A percentile compares a stretch with the other conserved stretches of the same genome.
phyloP scores from a whole-genome alignment of 2,888 invertebrate species.

The Andricus curvator region DNA sequence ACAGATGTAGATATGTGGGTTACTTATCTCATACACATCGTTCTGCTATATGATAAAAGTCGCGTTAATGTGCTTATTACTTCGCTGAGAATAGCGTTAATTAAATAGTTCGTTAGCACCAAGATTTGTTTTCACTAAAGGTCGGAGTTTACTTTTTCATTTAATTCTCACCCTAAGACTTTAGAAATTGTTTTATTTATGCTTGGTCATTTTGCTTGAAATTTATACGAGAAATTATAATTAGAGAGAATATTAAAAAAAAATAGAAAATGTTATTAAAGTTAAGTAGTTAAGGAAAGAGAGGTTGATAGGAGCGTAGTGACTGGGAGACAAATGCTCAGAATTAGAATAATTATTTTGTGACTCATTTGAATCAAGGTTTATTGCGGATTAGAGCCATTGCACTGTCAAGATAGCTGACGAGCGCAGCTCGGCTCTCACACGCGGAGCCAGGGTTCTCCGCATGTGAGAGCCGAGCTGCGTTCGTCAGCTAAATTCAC shows the following conservation, averaged over 20 bases:
- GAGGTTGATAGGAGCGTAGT: too few relatives aligned
- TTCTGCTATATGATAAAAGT: constrained; percentile 32
- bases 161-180: not conserved
- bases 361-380: not conserved
- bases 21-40: constrained; percentile 23
- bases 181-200: too few relatives aligned
- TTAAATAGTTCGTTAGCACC: constrained; percentile 28
- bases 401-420: too few relatives aligned
- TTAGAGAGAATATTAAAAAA: too few relatives aligned
- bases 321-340: not conserved
- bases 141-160: not conserved
- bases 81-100: constrained; percentile 20
- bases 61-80: constrained; percentile 18
- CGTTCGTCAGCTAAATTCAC: too few relatives aligned
- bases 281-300: too few relatives aligned
- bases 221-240: not conserved
- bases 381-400: too few relatives aligned
- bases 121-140: constrained; percentile 23
- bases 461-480: too few relatives aligned
- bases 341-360: not conserved
- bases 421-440: too few relatives aligned
- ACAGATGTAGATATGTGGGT: constrained; percentile 24
- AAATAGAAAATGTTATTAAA: too few relatives aligned
- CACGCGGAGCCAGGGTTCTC: too few relatives aligned
- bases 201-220: not conserved